Evolutionary conservation across 2,888 invertebrate genomes (phyloP).

Genomic region (Platycheirus rosarum): DNA sequence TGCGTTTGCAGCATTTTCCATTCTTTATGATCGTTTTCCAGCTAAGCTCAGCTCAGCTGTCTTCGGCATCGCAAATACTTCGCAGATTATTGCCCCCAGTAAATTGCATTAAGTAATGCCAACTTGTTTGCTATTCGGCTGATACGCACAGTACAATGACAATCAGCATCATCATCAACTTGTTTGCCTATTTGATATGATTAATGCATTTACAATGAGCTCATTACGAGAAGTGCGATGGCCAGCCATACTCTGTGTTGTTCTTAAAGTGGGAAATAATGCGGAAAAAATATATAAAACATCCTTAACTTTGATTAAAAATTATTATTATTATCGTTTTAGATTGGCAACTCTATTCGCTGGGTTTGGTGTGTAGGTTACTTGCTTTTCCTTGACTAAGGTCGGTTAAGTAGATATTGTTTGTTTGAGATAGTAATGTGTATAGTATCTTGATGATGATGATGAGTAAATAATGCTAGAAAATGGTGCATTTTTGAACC

Average conservation of each 20-base stretch:
- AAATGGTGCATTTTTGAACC: neutral
- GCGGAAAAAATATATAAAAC: slow-evolving; percentile 55
- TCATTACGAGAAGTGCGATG: slow-evolving; percentile 72
- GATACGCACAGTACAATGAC: slow-evolving; percentile 58
- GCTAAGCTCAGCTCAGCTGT: neutral
- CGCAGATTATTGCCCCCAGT: slow-evolving; percentile 61
- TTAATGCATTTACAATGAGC: slow-evolving; percentile 74
- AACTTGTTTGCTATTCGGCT: slow-evolving; percentile 56
- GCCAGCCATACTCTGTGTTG: slow-evolving; percentile 44
- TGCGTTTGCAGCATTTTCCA: slow-evolving; percentile 7
- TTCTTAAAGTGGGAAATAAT: slow-evolving; percentile 71
- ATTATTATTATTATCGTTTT: slow-evolving; percentile 39
- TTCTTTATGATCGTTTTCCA: neutral
- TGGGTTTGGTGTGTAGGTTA: neutral
- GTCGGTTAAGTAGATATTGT: slow-evolving; percentile 3
- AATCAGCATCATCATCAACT: slow-evolving; percentile 65
- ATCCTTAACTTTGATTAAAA: slow-evolving; percentile 59
- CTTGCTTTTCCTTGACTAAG: slow-evolving; percentile 10
- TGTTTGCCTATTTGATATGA: slow-evolving; percentile 72
- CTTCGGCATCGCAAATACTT: slow-evolving; percentile 47
- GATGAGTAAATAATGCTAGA: neutral
- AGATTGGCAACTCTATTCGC: slow-evolving; percentile 1
- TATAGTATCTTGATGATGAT: neutral
- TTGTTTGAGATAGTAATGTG: neutral
- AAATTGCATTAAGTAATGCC: slow-evolving; percentile 70